Percentiles rank a stretch among this genome's conserved stretches.
Evolutionary conservation across 2,797 vertebrate species (phyloP).

Genomic region (Parambassis ranga): DNA sequence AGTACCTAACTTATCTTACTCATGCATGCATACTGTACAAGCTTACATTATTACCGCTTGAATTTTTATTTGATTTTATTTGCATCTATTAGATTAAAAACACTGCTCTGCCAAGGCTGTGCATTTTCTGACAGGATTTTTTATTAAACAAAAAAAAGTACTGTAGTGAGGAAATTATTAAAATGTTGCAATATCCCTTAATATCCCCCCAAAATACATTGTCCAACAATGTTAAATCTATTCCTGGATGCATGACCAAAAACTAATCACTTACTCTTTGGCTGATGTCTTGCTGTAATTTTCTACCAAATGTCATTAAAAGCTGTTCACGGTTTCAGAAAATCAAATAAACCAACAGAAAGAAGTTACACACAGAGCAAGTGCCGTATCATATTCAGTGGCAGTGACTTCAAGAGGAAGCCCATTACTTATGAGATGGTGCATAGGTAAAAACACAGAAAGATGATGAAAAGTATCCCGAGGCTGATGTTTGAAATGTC

Average conservation of each 20-base stretch:
- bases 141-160: neutral
- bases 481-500: constrained; percentile 8
- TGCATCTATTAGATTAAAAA: neutral
- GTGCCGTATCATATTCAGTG: too few species aligned
- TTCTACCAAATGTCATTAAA: constrained; percentile 4
- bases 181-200: neutral
- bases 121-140: neutral
- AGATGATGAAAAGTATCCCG: neutral
- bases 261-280: neutral
- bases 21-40: neutral
- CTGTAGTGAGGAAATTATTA: constrained; percentile 3
- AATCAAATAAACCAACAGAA: neutral
- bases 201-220: neutral
- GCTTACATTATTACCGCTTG: neutral
- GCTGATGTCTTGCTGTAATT: neutral
- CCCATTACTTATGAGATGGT: too few species aligned
- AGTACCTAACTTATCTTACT: neutral
- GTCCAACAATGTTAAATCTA: neutral
- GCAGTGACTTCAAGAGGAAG: neutral
- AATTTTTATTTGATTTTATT: neutral
- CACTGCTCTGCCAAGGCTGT: neutral
- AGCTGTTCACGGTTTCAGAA: neutral
- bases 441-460: constrained; percentile 9
- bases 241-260: constrained; percentile 2
- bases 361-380: neutral